Evolutionary conservation across 2,113 vertebrate species (phyloP), one percentile per base, ranked within the genome.

Genomic region (Odontesthes bonariensis): DNA sequence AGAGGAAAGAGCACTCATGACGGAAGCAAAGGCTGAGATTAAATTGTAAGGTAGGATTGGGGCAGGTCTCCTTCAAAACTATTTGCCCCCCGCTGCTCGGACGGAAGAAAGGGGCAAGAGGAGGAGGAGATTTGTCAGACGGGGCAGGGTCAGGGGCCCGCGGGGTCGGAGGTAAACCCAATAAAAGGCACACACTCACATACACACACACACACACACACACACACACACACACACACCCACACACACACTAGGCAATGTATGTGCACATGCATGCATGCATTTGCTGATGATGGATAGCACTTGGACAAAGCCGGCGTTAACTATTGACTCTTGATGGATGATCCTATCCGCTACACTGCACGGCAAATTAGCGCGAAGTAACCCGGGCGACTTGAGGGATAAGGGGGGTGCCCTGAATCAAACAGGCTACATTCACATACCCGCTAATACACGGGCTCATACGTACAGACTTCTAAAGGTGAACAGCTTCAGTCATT

Each of bases 301-400:
- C 74, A 81, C 47, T 19, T 61, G 81, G 75, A 94, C 91, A 93
- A 94, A 93, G 91, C 79, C 82, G 86, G 85, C 77, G 90, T 94
- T 94, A 94, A 94, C 90, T 90, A 95, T 94, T 95, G 92, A 94
- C 93, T 93, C 86, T 86, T 95, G 94, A 95, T 95, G 87, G 92
- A 95, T 95, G 91, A 92, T 90, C 85, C 88, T 79, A 82, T 89
- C 90, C 86, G 83, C 87, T 80, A 60, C 89, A 84, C 82, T 87
- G 71, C 89, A 86, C 35, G 83, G 78, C 20, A 78, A 82, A 92
- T 91, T 92, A 88, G 80, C 60, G 78, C 47, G 54, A 75, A 77
- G 92, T 91, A 86, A 90, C 91, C 91, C 33, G 17, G 89, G 80
- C n/a, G 79, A 92, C 73, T 57, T 69, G 10, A 38, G 19, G 16